Percentiles rank a stretch among this genome's conserved stretches.
phyloP scores from a whole-genome alignment of 2,113 vertebrate species.

The Butastur rufipennis region DNA sequence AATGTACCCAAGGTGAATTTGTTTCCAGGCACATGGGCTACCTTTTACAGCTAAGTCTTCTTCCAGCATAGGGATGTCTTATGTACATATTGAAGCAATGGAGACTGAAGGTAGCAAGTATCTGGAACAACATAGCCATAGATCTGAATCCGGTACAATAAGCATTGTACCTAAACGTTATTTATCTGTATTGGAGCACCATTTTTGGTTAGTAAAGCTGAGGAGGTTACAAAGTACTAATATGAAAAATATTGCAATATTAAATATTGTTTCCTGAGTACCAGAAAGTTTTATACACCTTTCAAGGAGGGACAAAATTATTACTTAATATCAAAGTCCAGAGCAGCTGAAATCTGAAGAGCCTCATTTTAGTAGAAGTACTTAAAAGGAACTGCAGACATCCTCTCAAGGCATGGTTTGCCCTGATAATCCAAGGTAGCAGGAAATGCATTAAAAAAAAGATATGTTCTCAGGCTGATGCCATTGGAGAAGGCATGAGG shows the following conservation, averaged over 20 bases:
- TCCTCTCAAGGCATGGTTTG: background rate
- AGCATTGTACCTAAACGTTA: background rate
- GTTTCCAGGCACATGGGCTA: background rate
- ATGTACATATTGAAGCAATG: background rate
- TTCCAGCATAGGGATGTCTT: background rate
- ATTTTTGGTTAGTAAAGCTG: background rate
- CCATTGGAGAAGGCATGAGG: background rate
- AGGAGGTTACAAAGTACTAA: background rate
- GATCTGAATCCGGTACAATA: background rate
- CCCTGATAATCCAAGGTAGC: background rate
- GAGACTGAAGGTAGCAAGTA: background rate
- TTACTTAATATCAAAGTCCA: background rate
- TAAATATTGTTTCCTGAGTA: background rate
- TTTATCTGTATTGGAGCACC: background rate
- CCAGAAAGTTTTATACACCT: background rate
- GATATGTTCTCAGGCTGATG: background rate
- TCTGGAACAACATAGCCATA: background rate
- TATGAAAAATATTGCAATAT: background rate
- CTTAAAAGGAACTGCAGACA: background rate
- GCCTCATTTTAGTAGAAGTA: background rate
- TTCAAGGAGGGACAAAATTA: background rate
- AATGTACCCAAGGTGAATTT: background rate
- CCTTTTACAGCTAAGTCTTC: background rate
- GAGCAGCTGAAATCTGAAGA: background rate
- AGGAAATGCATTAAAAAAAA: background rate